These are phyloP conservation scores for Mus caroli DNA, from an alignment of 2,797 vertebrate genomes.

Conservation along the genomic window DNA sequence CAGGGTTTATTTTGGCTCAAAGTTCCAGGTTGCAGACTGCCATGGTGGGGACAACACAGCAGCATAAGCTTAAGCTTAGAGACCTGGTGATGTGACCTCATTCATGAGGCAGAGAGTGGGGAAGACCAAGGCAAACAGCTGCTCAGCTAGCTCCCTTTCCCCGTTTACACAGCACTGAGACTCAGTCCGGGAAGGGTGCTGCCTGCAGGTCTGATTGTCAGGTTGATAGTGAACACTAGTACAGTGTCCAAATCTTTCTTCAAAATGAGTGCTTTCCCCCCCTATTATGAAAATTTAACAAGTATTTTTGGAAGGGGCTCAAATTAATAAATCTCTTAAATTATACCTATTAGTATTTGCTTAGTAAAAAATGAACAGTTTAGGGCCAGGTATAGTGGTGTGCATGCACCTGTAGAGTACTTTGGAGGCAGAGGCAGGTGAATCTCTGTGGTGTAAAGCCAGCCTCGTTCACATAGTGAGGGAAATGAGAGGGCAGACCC, in stretches of 20 bases:
- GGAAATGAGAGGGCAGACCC: not conserved
- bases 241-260: not conserved
- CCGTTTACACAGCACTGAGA: not conserved
- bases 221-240: not conserved
- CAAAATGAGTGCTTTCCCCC: not conserved
- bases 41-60: no score
- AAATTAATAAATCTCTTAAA: constrained; percentile 15
- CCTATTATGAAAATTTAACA: not conserved
- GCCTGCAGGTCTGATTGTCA: not conserved
- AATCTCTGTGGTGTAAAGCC: not conserved
- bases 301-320: not conserved
- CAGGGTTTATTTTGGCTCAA: not conserved
- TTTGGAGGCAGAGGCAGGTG: not conserved
- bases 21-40: not conserved
- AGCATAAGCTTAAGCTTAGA: not conserved
- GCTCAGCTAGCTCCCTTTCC: not conserved
- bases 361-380: not conserved
- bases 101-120: not conserved
- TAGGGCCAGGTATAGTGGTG: not conserved
- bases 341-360: not conserved
- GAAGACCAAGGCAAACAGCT: not conserved
- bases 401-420: not conserved
- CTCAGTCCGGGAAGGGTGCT: not conserved
- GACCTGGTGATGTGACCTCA: not conserved
- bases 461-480: not conserved